phyloP scores from a whole-genome alignment of 2,888 invertebrate species.

The Chrysolina americana region DNA sequence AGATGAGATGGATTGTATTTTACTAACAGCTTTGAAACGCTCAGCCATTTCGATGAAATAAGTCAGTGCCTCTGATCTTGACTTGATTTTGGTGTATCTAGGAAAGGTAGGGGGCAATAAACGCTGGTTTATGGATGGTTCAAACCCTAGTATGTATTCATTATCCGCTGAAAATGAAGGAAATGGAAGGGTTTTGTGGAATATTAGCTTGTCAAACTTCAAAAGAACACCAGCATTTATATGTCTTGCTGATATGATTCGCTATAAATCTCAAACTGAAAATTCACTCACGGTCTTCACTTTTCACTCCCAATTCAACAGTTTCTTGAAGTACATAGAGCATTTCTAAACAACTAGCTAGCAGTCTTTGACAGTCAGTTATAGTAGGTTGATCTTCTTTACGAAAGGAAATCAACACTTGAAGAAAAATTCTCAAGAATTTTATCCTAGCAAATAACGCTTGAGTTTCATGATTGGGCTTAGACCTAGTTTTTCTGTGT shows the following conservation, averaged over 20 bases:
- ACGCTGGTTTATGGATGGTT: conserved; percentile 95
- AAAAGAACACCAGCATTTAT: too few species aligned
- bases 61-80: conserved; percentile 82
- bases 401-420: conserved; percentile 79
- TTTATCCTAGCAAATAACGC: conserved; percentile 86
- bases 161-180: conserved; percentile 73
- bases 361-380: conserved; percentile 85
- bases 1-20: conserved; percentile 83
- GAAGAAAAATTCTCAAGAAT: conserved; percentile 89
- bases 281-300: conserved; percentile 51
- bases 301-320: conserved; percentile 79
- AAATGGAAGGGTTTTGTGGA: too few species aligned
- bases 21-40: conserved; percentile 85
- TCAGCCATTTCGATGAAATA: conserved; percentile 89
- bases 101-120: conserved; percentile 98
- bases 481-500: conserved; percentile 78
- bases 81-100: conserved; percentile 93
- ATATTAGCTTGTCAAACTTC: too few species aligned
- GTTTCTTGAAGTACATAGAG: conserved; percentile 86
- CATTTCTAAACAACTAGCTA: conserved; percentile 87
- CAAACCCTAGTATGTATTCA: conserved; percentile 92
- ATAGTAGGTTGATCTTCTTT: conserved; percentile 74
- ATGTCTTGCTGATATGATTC: too few species aligned
- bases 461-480: conserved; percentile 71
- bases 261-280: not conserved